A percentile compares a stretch with the other conserved stretches of the same genome.
phyloP scores from a whole-genome alignment of 2,797 vertebrate species.

The Molossus alvarezi region DNA sequence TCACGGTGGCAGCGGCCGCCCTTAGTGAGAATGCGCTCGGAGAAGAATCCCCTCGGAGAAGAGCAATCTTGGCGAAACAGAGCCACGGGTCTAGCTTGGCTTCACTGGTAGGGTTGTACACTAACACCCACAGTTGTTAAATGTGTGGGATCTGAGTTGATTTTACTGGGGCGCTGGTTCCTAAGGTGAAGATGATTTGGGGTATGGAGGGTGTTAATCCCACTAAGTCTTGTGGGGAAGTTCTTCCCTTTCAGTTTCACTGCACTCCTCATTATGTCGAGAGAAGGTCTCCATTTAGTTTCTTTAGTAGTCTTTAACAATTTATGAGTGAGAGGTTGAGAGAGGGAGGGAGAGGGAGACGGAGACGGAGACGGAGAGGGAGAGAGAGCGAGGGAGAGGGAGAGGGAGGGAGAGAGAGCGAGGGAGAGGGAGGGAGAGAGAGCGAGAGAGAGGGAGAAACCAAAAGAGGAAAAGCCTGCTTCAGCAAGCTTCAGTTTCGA shows the following conservation, averaged over 20 bases:
- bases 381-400: not conserved
- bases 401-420: too few species aligned
- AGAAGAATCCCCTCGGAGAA: not conserved
- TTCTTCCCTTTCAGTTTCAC: not conserved
- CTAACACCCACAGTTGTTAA: not conserved
- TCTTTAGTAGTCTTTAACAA: not conserved
- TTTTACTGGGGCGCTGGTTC: not conserved
- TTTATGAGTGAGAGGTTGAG: not conserved
- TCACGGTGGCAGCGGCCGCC: rapidly evolving
- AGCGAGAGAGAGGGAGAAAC: too few species aligned
- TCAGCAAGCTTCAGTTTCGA: not conserved
- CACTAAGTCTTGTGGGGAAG: not conserved
- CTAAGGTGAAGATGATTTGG: not conserved
- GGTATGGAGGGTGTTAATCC: not conserved
- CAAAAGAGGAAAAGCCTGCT: not conserved
- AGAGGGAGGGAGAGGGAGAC: not conserved
- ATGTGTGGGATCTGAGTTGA: not conserved
- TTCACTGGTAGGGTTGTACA: not conserved
- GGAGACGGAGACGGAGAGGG: not conserved
- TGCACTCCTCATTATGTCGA: not conserved
- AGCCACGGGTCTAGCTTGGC: rapidly evolving
- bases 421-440: too few species aligned
- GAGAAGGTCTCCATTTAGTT: not conserved
- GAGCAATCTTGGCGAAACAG: not conserved
- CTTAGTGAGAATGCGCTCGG: not conserved